A percentile compares a stretch with the other conserved stretches of the same genome.
These are phyloP conservation scores for Rhea pennata DNA, from an alignment of 2,113 vertebrate genomes.

Conservation along the genomic window DNA sequence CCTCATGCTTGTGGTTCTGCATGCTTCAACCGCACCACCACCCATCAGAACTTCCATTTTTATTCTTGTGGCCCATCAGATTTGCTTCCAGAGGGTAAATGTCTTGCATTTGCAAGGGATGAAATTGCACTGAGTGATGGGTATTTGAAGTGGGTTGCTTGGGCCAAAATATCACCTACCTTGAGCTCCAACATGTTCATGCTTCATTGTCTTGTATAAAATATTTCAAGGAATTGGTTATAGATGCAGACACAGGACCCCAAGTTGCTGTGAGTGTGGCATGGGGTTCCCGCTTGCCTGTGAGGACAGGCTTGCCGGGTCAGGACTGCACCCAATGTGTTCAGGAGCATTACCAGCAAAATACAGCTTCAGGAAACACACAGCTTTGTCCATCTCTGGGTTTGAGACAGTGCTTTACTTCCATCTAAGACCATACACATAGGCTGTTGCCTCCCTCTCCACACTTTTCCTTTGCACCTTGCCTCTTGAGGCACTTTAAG, in stretches of 20 bases:
- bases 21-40: neutral
- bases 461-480: neutral
- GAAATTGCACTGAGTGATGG: neutral
- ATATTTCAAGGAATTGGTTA: neutral
- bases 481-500: neutral
- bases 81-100: neutral
- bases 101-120: neutral
- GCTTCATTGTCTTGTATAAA: neutral
- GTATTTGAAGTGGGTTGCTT: neutral
- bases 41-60: neutral
- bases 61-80: neutral
- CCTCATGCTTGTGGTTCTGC: neutral
- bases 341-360: neutral
- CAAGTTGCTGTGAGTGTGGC: neutral
- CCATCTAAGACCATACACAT: too few species aligned
- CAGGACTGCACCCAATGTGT: neutral
- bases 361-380: neutral
- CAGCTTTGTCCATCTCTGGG: neutral
- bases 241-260: neutral
- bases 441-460: neutral
- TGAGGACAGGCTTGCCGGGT: neutral
- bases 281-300: fast-evolving
- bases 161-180: neutral
- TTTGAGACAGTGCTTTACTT: neutral
- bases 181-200: neutral